A percentile compares a stretch with the other conserved stretches of the same genome.
phyloP scores from a whole-genome alignment of 2,797 vertebrate species.

The Loriculus beryllinus region DNA sequence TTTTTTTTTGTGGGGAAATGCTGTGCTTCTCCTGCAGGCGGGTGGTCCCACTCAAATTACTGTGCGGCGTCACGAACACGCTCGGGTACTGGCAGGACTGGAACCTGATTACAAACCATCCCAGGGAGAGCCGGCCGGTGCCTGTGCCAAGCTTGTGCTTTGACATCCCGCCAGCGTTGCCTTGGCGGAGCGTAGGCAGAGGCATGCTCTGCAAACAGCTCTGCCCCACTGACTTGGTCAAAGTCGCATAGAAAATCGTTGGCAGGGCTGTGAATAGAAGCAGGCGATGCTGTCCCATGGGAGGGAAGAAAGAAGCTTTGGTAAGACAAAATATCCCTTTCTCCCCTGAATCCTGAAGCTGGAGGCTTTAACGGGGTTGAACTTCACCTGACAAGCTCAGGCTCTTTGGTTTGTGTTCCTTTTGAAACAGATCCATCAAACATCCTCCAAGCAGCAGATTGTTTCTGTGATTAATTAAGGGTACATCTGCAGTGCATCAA shows the following conservation, averaged over 20 bases:
- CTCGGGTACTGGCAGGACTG: neutral
- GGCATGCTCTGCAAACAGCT: neutral
- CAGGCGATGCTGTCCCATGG: neutral
- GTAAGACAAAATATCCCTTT: neutral
- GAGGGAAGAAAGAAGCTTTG: neutral
- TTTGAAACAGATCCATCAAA: neutral
- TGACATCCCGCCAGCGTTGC: slow-evolving; percentile 4
- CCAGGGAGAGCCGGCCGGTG: neutral
- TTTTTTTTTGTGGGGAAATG: neutral
- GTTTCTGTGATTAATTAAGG: slow-evolving; percentile 6
- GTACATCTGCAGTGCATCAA: slow-evolving; percentile 33
- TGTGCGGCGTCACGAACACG: neutral
- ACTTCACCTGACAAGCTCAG: neutral
- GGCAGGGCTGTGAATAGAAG: neutral
- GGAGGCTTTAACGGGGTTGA: neutral
- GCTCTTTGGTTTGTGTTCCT: neutral
- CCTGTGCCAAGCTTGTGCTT: neutral
- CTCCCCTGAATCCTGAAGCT: neutral
- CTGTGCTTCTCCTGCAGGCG: neutral
- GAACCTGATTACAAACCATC: neutral
- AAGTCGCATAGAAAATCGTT: neutral
- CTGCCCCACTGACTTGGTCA: neutral
- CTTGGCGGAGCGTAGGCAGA: neutral
- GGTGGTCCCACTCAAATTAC: neutral
- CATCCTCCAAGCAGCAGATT: neutral